Conservation (phyloP, 2,888 invertebrate species). For the Melitaea athalia region DNA sequence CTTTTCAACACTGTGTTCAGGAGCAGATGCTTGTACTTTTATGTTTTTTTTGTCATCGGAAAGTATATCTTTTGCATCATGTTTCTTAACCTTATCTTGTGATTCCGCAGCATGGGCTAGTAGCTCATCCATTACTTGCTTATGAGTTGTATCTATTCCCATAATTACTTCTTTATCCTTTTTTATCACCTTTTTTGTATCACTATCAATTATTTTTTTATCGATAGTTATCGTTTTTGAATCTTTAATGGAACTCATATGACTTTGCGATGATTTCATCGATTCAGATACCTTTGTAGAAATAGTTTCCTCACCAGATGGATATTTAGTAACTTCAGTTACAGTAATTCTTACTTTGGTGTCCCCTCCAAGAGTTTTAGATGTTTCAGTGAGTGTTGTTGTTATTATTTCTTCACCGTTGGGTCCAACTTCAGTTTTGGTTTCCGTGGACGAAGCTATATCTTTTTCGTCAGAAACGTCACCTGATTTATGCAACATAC, state of each 20-base stretch:
- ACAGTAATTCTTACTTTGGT: constrained; percentile 35
- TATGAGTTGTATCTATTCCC: constrained; percentile 8
- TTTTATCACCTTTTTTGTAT: constrained; percentile 6
- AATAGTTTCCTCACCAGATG: constrained; percentile 39
- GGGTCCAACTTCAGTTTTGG: constrained; percentile 29
- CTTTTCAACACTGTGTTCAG: neutral
- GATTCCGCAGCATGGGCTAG: constrained; percentile 41
- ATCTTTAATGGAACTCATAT: constrained; percentile 26
- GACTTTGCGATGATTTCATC: constrained; percentile 30
- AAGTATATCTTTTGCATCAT: neutral
- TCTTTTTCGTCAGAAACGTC: constrained; percentile 18
- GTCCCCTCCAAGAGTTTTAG: constrained; percentile 39
- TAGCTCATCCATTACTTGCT: constrained; percentile 8
- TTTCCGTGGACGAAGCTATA: constrained; percentile 24
- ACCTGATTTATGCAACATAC: constrained; percentile 24
- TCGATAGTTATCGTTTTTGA: constrained; percentile 17
- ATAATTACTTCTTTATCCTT: constrained; percentile 10
- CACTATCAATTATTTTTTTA: constrained; percentile 14
- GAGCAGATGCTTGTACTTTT: neutral
- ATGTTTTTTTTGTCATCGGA: neutral
- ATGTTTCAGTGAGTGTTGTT: constrained; percentile 34
- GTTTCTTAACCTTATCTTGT: constrained; percentile 46
- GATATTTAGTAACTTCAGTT: constrained; percentile 39
- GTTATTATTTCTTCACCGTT: constrained; percentile 39
- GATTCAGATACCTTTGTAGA: constrained; percentile 40